Base-by-base conservation (phyloP, 2,797 vertebrate genomes). In the Myotis pilosus region DNA sequence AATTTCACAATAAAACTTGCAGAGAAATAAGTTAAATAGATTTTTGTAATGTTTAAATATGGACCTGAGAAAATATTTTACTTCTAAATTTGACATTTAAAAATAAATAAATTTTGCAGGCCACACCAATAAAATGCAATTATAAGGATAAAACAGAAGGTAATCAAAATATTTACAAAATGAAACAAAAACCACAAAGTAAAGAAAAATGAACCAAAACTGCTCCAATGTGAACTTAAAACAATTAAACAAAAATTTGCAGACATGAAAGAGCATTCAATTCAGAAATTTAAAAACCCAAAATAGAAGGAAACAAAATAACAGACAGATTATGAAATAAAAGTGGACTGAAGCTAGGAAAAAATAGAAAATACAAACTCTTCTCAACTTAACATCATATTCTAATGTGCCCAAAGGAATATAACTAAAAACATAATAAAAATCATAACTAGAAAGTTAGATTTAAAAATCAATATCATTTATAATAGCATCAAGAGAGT, bases 51-150 rank as follows among this genome's bases (percentile, higher is more conserved):
- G 60, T 55, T 91, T 96, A 76, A 86, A 84, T 95, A 30, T 5
- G 83, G 38, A 91, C 13, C 23, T 83, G 47, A 89, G 13, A 36
- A 95, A 62, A 85, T 28, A 36, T 20, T 87, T 91, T 92, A 76
- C 23, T 92, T n/a, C 64, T 78, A 90, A 91, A 84, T 93, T 96
- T 93, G 64, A 93, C 76, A 55, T 53, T 90, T 55, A 68, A 85
- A 72, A 23, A 55, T 10, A 13, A 92, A 66, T 28, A 64, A 22
- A 80, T 44, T 49, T 87, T 66, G 8, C 41, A 41, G 41, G 8
- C 10, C 9, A 53, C 36, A 80, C 55, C 4, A 71, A 66, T 25
- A 92, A 3, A 76, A 74, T 71, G 9, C 16, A 69, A 47, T 62
- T 17, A 19, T n/a, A 72, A 55, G 15, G 69, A 68, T 76, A 51